Evolutionary conservation across 1,140 invertebrate genomes (phyloP), one percentile per base, ranked within the genome.

Genomic region (Laodelphax striatellus): DNA sequence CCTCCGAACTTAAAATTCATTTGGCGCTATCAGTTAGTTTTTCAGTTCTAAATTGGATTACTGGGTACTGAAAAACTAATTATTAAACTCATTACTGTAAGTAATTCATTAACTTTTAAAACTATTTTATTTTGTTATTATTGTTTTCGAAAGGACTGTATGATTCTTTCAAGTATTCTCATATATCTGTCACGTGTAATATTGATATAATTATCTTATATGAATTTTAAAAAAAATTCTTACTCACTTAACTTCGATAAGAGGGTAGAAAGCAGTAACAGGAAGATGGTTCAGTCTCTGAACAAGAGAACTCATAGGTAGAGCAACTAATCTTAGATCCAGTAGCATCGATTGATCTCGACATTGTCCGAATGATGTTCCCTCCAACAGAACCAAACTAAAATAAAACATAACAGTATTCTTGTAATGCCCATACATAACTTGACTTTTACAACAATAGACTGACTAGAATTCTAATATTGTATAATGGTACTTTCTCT

Each of bases 301-400:
- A 60, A 84, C 80, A 6, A 98, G 76, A 58, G 88, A 81, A 52
- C 88, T 83, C 54, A 96, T 75, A 41, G 88, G 84, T 61, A 97
- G 82, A 63, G 85, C 81, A 2, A 95, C 84, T 5, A 95, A 84
- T 31, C 88, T 82, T 41, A 87, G 78, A 72, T 97, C 92, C 63
- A 92, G 83, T 43, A 95, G 71, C 19, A 86, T 81, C 50, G 84
- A 85, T 65, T 88, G 84, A 66, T 94, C 89, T 52, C 88, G 77
- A 57, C 76, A 75, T 65, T 82, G 80, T 16, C 88, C 92, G 68
- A 91, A 85, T 60, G 85, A 82, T 67, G 83, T 82, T 2, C 91
- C 91, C 70, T 91, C 84, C 52, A 92, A 74, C 44, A 89, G 79
- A 24, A 93, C 82, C 41, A 92, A 79, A 69, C 88, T 90, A 70